A percentile compares a stretch with the other conserved stretches of the same genome.
Evolutionary conservation across 1,140 invertebrate genomes (phyloP).

Genomic region (Brevipalpus yothersi): DNA sequence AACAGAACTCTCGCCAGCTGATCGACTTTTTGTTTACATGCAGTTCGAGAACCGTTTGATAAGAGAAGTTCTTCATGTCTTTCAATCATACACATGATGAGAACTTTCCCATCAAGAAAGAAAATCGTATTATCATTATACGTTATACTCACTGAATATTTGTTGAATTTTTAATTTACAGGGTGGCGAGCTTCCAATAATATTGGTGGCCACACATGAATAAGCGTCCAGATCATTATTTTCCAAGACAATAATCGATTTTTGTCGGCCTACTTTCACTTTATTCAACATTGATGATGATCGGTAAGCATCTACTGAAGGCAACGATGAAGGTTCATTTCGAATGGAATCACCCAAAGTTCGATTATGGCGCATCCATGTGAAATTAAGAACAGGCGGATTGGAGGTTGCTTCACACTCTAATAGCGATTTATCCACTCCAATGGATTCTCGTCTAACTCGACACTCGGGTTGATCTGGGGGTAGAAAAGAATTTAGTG

Average conservation of each 20-base stretch:
- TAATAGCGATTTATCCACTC: constrained; percentile 29
- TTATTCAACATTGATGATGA: not conserved
- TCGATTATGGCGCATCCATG: constrained; percentile 42
- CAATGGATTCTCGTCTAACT: constrained; percentile 38
- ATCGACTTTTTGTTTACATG: no score
- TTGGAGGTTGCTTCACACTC: constrained; percentile 55
- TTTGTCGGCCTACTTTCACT: not conserved
- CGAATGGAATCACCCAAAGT: constrained; percentile 5
- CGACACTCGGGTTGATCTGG: constrained; percentile 62
- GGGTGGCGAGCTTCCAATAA: constrained; percentile 13
- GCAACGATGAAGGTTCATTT: not conserved
- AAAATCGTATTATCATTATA: not conserved
- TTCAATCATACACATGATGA: no score
- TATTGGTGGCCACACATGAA: constrained; percentile 13
- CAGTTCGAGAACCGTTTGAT: no score
- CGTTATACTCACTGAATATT: not conserved
- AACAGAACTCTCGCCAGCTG: no score
- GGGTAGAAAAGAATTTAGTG: constrained; percentile 9
- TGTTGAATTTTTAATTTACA: constrained; percentile 10
- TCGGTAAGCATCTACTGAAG: no score
- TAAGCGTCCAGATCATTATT: constrained; percentile 10
- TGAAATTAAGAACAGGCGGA: constrained; percentile 49
- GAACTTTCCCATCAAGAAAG: not conserved
- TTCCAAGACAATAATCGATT: not conserved
- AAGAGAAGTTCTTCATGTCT: no score